These are phyloP conservation scores for Climacteris rufus DNA, from an alignment of 2,113 vertebrate species.

Conservation along the genomic window DNA sequence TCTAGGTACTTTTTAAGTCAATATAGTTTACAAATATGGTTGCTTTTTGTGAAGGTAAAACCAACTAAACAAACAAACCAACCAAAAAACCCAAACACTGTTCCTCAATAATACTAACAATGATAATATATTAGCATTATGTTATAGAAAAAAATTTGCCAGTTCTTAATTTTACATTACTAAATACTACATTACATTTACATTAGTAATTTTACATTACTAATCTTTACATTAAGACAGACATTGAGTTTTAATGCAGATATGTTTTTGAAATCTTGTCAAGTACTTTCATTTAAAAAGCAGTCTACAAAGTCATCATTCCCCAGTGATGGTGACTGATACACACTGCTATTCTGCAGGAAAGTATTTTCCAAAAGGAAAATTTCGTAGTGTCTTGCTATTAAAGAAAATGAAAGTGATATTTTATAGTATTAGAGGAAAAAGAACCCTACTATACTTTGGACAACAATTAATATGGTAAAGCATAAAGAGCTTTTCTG, in stretches of 20 bases:
- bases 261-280: neutral
- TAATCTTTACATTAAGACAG: neutral
- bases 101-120: neutral
- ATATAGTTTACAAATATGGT: neutral
- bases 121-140: neutral
- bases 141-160: neutral
- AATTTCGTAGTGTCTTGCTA: neutral
- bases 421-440: neutral
- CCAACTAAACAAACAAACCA: neutral
- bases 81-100: neutral
- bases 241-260: neutral
- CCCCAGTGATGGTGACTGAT: neutral
- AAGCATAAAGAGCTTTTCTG: neutral
- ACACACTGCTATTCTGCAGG: neutral
- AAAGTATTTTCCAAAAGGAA: neutral
- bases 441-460: neutral
- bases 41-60: neutral
- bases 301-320: neutral
- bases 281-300: neutral
- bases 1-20: neutral
- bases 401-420: neutral
- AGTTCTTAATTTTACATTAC: neutral
- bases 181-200: neutral
- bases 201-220: neutral
- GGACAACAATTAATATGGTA: neutral